Evolutionary conservation across 2,888 invertebrate genomes (phyloP).

Genomic region (Cataglyphis albicans): DNA sequence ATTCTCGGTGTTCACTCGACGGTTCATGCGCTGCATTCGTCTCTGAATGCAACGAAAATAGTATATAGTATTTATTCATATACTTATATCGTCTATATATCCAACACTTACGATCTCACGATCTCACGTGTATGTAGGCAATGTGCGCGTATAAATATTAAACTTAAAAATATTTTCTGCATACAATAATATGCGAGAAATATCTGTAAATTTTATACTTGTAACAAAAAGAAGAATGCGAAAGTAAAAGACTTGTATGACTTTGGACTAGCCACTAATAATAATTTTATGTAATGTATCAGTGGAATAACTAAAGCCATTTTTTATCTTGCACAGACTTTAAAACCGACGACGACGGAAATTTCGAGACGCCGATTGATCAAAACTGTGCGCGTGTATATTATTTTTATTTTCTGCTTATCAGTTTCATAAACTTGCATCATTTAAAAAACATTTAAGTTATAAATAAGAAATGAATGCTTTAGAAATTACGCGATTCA

Average conservation of each 20-base stretch:
- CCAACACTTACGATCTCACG: neutral
- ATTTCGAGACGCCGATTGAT: conserved; percentile 77
- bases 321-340: conserved; percentile 81
- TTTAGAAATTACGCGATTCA: neutral
- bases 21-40: conserved; percentile 69
- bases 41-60: conserved; percentile 25
- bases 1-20: conserved; percentile 61
- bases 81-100: too few relatives aligned
- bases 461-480: neutral
- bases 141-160: neutral
- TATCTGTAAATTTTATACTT: neutral
- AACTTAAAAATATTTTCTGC: neutral
- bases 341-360: conserved; percentile 76
- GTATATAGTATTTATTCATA: neutral
- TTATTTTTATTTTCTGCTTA: neutral
- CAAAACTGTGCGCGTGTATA: conserved; percentile 81
- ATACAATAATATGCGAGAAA: neutral
- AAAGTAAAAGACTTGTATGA: conserved; percentile 69
- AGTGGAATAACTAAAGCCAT: conserved; percentile 78
- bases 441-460: neutral
- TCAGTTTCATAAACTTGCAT: neutral
- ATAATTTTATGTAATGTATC: conserved; percentile 26
- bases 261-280: conserved; percentile 71
- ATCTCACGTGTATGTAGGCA: neutral
- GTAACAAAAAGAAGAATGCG: neutral